Evolutionary conservation across 2,888 invertebrate genomes (phyloP), one percentile per base, ranked within the genome.

Genomic region (Orchesella flavescens): DNA sequence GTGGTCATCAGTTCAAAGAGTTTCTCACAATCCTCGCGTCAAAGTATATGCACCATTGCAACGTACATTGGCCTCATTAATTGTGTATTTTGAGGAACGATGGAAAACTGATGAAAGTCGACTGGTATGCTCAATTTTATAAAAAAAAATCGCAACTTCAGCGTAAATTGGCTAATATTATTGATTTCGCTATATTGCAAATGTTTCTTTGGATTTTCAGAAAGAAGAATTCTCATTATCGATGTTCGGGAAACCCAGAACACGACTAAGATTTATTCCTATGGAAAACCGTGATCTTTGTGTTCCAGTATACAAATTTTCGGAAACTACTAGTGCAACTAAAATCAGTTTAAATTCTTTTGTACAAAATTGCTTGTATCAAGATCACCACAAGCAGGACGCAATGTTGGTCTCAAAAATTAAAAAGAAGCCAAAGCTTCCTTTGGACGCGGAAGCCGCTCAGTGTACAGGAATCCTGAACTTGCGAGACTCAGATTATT

Each of bases 11-110:
- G 96, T 98, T 44, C 97, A 97, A 90, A 92, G 93, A 9, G 91
- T 95, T 76, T 94, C 97, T 1, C 97, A 97, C 92, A 98, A 98
- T 92, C 98, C 98, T 43, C 93, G 97, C 87, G 93, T 95, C 5
- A 92, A 94, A 83, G 93, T 94, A 55, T 92, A 93, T 68, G 91
- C 95, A 74, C 94, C 95, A 23, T 92, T 96, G 76, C 95, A 96
- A 89, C 93, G 95, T 86, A 92, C 94, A 65, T 91, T 97, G 10
- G 92, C 93, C 15, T 93, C 93, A 78, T 91, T 97, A 65, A 92
- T 97, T 63, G 91, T 91, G 86, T 95, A 93, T 89, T 92, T 98
- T 86, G 93, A 93, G 88, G 92, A 92, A 84, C 93, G 95, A 88
- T 98, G 97, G 97, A 93, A 92, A 84, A 92, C 93, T 34, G 90